These are phyloP conservation scores for Noctua comes DNA, from an alignment of 2,888 invertebrate species.

Conservation along the genomic window DNA sequence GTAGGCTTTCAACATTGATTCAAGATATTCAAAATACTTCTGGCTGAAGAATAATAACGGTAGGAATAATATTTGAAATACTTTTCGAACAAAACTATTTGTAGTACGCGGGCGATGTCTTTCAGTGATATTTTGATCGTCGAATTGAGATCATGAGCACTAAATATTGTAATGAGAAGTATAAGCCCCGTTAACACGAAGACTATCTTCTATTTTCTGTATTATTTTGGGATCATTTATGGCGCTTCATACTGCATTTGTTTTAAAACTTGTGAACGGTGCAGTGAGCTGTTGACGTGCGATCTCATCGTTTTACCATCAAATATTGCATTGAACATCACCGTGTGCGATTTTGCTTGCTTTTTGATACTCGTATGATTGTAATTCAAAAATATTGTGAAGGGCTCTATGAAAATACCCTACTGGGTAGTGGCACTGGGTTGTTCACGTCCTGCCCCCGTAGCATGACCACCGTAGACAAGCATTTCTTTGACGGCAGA, in stretches of 20 bases:
- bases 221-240: too few species aligned
- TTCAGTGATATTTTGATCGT: not conserved
- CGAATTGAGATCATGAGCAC: not conserved
- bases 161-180: not conserved
- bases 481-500: too few species aligned
- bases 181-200: too few species aligned
- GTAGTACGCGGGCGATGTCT: not conserved
- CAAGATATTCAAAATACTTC: not conserved
- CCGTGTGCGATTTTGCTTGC: too few species aligned
- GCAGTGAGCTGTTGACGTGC: too few species aligned
- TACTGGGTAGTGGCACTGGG: not conserved
- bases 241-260: too few species aligned
- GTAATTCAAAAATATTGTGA: not conserved
- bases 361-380: not conserved
- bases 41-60: not conserved
- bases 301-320: too few species aligned
- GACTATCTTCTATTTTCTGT: too few species aligned
- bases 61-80: constrained; percentile 15
- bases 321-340: too few species aligned
- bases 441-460: not conserved
- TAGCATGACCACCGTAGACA: too few species aligned
- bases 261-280: too few species aligned
- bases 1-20: not conserved
- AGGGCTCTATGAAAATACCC: not conserved
- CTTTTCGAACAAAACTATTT: constrained; percentile 24